Base-by-base conservation (phyloP, 2,888 invertebrate species). In the Cryptophagus acutangulus region DNA sequence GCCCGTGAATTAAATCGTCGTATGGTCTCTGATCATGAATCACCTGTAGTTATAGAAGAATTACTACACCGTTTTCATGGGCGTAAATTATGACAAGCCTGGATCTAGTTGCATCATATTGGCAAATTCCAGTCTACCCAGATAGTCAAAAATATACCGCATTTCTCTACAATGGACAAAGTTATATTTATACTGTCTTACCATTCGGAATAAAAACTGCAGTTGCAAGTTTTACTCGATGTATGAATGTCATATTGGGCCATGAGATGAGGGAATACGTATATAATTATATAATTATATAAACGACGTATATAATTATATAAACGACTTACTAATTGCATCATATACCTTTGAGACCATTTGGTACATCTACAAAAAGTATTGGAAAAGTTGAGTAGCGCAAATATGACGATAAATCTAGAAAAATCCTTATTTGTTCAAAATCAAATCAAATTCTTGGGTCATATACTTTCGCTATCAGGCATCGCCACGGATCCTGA, bases 241-340 rank as follows among this genome's bases (percentile, higher is more conserved):
- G 31, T 35, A 37, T 46, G 28, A 36, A 43, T 17, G 29, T 17
- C 4, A 17, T 36, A 14, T 34, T 65, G 2, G 60, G 58, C 1
- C 45, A 54, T 10, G 48, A 54, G 31, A 48, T 53, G 12, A 34
- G 46, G 6, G 38, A 46, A 15, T 60, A 55, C 41, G 36, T 54
- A 4, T 33, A 46, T 3, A n/a, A n/a, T n/a, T n/a, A n/a, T n/a
- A n/a, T n/a, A n/a, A n/a, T n/a, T n/a, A n/a, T n/a, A n/a, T n/a
- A n/a, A n/a, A n/a, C n/a, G n/a, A n/a, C n/a, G n/a, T n/a, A n/a
- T n/a, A n/a, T n/a, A 48, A 40, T 25, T 63, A 64, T 41, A 47
- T 63, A 5, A 60, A 62, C 45, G 62, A 63, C 36, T 33, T 62
- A 8, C 35, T 62, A 5, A 46, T 62, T 1, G 49, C 51, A 0